Evolutionary conservation across 2,797 vertebrate genomes (phyloP).

Genomic region (Thalassophryne amazonica): DNA sequence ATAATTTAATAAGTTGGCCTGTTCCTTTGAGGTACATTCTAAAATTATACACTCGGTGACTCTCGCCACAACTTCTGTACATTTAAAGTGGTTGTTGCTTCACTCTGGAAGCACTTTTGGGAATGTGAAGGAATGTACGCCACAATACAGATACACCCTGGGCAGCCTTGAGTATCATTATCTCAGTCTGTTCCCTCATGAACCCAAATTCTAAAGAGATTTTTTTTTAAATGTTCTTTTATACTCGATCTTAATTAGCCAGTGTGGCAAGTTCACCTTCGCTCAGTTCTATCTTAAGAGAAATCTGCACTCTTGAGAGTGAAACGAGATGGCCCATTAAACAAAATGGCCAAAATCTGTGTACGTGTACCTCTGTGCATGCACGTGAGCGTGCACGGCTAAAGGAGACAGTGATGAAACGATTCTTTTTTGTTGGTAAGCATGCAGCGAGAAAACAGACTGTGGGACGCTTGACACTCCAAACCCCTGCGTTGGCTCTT

Average conservation of each 20-base stretch:
- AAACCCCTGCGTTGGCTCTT: slow-evolving; percentile 36
- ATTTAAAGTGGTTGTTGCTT: background rate
- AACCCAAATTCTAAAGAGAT: slow-evolving; percentile 2
- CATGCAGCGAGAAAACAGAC: slow-evolving; percentile 40
- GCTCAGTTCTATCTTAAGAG: background rate
- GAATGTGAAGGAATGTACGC: background rate
- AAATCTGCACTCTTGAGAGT: slow-evolving; percentile 6
- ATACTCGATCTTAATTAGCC: slow-evolving; percentile 26
- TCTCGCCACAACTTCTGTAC: background rate
- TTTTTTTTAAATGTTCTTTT: slow-evolving; percentile 1
- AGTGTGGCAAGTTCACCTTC: slow-evolving; percentile 20
- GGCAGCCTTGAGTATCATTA: background rate
- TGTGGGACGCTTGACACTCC: slow-evolving; percentile 49
- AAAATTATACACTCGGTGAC: background rate
- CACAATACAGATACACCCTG: slow-evolving; percentile 4
- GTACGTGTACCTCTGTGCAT: background rate
- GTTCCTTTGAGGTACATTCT: background rate
- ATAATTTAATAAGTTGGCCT: background rate
- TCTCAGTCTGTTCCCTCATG: background rate
- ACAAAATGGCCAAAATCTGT: slow-evolving; percentile 15
- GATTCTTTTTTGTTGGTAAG: slow-evolving; percentile 40
- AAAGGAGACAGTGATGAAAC: slow-evolving; percentile 62
- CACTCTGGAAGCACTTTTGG: background rate
- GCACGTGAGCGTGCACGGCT: slow-evolving; percentile 23
- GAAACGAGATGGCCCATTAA: slow-evolving; percentile 1